phyloP scores from a whole-genome alignment of 2,888 invertebrate genomes.

The Pristionchus arcanus region DNA sequence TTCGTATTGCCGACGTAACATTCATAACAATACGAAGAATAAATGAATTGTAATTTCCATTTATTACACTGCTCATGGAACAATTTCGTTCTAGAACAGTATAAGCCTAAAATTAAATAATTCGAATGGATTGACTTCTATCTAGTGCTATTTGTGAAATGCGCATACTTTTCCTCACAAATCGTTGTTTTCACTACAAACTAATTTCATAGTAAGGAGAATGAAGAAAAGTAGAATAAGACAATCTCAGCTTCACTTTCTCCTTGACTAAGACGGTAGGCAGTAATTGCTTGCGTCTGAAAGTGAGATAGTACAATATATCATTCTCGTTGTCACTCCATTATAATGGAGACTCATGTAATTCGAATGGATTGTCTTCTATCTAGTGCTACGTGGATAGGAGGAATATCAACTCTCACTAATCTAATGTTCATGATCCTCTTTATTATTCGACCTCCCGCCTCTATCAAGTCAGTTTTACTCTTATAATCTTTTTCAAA shows the following conservation, averaged over 20 bases:
- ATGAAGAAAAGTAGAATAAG: neutral
- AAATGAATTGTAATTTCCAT: neutral
- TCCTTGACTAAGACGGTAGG: neutral
- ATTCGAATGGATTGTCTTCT: conserved; percentile 1
- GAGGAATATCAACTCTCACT: neutral
- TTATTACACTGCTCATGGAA: neutral
- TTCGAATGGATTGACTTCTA: neutral
- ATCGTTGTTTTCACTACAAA: neutral
- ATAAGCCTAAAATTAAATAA: too few species aligned
- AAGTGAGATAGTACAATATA: neutral
- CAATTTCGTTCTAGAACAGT: too few species aligned
- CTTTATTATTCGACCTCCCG: neutral
- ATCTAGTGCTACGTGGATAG: neutral
- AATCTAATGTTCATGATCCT: neutral
- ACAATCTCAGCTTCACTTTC: neutral
- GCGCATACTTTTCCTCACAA: neutral
- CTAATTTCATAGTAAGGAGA: neutral
- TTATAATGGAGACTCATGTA: neutral
- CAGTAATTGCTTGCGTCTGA: conserved; percentile 8
- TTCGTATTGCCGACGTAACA: neutral
- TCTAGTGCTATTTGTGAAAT: neutral
- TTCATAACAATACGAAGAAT: neutral
- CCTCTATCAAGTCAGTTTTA: neutral
- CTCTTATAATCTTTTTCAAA: neutral
- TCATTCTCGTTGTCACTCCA: neutral